Base-by-base conservation (phyloP, 2,113 vertebrate species). In the Colinus virginianus region DNA sequence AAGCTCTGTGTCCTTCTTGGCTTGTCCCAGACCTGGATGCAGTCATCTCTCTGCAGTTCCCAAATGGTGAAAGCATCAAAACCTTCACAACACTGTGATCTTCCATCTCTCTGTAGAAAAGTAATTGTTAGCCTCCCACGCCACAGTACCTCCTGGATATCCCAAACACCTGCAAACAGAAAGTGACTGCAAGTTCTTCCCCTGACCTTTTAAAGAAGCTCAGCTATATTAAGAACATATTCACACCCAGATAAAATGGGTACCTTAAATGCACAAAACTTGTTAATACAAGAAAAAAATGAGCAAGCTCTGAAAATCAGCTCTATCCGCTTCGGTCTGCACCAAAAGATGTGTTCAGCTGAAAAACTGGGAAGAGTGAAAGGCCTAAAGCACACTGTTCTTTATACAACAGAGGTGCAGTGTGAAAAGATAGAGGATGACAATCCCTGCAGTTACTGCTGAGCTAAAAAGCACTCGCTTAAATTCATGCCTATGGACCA, bases 401-500 rank as follows among this genome's bases (percentile, higher is more conserved):
- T 36, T 64, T 69, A 61, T 2, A 6, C 23, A 23, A 30, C 1
- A 64, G 36, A 63, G 82, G 8, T 45, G 11, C 62, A 82, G 23
- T 0, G 0, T 11, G 17, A 71, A 67, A 21, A 55, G 76, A 25
- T 7, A 12, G 48, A 84, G 12, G 25, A 80, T 18, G 23, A 45
- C 69, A 87, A 58, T 42, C 32, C 34, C 32, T 48, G 76, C 53
- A 79, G 68, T 11, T 59, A 71, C 23, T 38, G 32, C 16, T 51
- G 38, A 23, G 36, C 81, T 83, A 68, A 15, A 63, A 84, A 66
- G 20, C 7, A 12, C 19, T 56, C 8, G 61, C 72, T 36, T 42
- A 48, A 72, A 70, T 1, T 3, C 25, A 34, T 3, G 4, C 14
- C 9, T 6, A 25, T 0, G 0, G 30, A 26, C 34, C 22, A 58